Conservation (phyloP, 2,113 vertebrate genomes). For the Thermophis baileyi region DNA sequence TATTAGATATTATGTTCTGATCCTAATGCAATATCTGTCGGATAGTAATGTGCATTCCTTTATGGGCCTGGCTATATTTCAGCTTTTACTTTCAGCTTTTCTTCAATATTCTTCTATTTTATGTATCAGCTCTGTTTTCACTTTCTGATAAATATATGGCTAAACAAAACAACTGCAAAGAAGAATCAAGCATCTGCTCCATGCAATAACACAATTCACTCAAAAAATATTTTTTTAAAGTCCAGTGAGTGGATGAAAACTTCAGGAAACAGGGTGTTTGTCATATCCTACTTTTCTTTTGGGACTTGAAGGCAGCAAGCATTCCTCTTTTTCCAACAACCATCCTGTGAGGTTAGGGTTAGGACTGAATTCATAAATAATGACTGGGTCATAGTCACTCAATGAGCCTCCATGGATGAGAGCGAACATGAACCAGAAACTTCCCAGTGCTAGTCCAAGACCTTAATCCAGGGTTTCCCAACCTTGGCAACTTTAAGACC, state of each 20-base stretch:
- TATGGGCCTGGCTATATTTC: not conserved
- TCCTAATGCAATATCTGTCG: not conserved
- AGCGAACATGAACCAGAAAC: not conserved
- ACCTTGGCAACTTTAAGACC: not conserved
- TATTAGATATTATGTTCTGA: not conserved
- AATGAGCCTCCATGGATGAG: not conserved
- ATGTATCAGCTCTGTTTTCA: not conserved
- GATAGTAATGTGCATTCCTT: not conserved
- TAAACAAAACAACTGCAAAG: not conserved
- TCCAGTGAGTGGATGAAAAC: not conserved
- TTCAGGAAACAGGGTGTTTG: not conserved
- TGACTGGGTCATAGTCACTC: not conserved
- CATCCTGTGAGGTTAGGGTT: not conserved
- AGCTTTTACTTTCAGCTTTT: not conserved
- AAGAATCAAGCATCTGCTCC: not conserved
- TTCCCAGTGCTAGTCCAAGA: not conserved
- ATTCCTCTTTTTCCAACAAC: not conserved
- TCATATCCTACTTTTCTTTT: not conserved
- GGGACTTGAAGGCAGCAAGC: not conserved
- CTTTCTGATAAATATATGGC: not conserved
- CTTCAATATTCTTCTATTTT: not conserved
- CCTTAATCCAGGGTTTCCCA: not conserved
- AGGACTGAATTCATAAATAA: not conserved
- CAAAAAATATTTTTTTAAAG: not conserved
- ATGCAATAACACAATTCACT: not conserved